phyloP scores from a whole-genome alignment of 2,888 invertebrate species.

The Serrognathus titanus region DNA sequence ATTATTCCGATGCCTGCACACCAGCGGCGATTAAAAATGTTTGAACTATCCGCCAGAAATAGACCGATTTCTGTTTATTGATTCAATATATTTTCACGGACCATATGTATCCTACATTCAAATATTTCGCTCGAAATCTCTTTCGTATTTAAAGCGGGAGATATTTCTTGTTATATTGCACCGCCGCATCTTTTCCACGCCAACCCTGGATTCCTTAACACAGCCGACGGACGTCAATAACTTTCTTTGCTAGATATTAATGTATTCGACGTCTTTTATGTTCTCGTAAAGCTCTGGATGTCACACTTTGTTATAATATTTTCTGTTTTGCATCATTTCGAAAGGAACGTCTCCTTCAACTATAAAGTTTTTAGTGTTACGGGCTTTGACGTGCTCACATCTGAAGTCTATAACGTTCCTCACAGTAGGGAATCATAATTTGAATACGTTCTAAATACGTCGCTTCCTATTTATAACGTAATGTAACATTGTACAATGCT shows the following conservation, averaged over 20 bases:
- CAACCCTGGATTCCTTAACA: neutral
- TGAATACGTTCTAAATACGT: too few relatives aligned
- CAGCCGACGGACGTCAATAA: neutral
- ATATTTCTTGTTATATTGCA: neutral
- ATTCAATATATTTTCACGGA: constrained; percentile 19
- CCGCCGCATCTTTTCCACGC: neutral
- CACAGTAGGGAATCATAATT: too few relatives aligned
- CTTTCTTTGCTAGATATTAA: neutral
- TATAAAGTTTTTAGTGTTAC: constrained; percentile 1
- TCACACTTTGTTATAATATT: neutral
- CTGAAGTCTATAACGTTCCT: neutral
- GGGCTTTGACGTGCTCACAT: constrained; percentile 3
- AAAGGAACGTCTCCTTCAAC: constrained; percentile 2
- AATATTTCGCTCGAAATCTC: neutral
- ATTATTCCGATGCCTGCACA: constrained; percentile 4
- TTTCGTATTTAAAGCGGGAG: neutral
- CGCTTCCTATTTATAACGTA: too few relatives aligned
- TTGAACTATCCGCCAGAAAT: constrained; percentile 26
- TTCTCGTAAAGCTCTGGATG: neutral
- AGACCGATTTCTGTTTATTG: constrained; percentile 26
- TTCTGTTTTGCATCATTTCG: neutral
- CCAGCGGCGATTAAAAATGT: constrained; percentile 20
- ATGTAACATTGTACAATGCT: too few relatives aligned
- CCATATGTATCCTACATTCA: constrained; percentile 8
- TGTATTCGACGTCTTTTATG: neutral